Percentiles rank a stretch among this genome's conserved stretches.
phyloP scores from a whole-genome alignment of 2,797 vertebrate genomes.

The Scyliorhinus canicula region DNA sequence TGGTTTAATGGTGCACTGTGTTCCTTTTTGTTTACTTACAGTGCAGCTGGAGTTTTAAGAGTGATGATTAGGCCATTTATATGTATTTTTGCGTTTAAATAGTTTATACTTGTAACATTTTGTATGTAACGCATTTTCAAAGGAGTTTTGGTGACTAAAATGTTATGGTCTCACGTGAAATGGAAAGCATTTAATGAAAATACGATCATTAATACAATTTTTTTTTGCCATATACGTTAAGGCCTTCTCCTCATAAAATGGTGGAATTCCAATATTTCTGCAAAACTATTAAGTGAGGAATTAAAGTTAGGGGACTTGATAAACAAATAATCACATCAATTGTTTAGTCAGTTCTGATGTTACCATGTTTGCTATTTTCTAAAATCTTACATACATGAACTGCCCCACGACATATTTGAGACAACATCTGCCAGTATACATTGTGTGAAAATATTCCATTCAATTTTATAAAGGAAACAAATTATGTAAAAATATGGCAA shows the following conservation, averaged over 20 bases:
- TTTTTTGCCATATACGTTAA: not conserved
- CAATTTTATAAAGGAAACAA: not conserved
- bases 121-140: not conserved
- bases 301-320: not conserved
- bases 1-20: not conserved
- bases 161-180: not conserved
- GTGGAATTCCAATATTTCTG: not conserved
- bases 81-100: not conserved
- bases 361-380: not conserved
- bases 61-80: not conserved
- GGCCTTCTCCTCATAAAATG: not conserved
- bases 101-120: not conserved
- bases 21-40: not conserved
- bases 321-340: not conserved
- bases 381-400: not conserved
- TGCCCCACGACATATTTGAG: not conserved
- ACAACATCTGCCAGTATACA: not conserved
- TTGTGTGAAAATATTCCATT: not conserved
- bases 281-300: not conserved
- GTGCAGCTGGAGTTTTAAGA: not conserved
- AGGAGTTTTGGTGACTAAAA: conserved; percentile 9
- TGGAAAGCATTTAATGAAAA: not conserved
- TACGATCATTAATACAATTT: not conserved
- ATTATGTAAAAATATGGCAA: not conserved
- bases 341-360: too few species aligned